Evolutionary conservation across 2,888 invertebrate genomes (phyloP).

Genomic region (Melikaiella ostensackeni): DNA sequence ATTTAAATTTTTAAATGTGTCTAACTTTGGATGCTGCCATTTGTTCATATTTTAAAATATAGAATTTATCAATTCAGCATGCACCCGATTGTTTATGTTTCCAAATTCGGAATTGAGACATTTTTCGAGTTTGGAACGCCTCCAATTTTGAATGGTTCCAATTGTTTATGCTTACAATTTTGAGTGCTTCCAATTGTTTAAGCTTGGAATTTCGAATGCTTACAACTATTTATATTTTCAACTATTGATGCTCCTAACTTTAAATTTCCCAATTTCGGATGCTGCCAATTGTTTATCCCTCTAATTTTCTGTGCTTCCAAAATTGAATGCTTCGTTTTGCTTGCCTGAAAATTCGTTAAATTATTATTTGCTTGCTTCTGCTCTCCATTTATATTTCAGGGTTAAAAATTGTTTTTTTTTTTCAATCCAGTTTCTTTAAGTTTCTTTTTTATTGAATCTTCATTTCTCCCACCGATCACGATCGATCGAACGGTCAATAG

Average conservation of each 20-base stretch:
- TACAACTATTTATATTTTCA: too few relatives aligned
- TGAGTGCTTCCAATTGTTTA: not conserved
- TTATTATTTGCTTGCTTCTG: too few relatives aligned
- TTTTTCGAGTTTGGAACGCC: too few relatives aligned
- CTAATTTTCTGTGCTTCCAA: not conserved
- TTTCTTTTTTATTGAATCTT: constrained; percentile 28
- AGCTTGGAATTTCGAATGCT: too few relatives aligned
- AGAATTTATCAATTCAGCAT: not conserved
- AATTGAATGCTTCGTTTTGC: not conserved
- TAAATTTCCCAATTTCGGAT: not conserved
- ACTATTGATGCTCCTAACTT: too few relatives aligned
- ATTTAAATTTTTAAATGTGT: too few relatives aligned
- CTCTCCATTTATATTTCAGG: too few relatives aligned
- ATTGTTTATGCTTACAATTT: too few relatives aligned
- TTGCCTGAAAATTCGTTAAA: too few relatives aligned
- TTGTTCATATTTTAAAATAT: not conserved
- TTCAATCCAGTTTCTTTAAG: not conserved
- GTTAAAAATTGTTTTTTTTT: too few relatives aligned
- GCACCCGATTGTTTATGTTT: not conserved
- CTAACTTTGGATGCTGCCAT: not conserved
- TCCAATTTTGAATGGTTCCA: too few relatives aligned
- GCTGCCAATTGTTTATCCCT: not conserved
- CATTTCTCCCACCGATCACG: not conserved
- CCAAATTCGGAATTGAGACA: too few relatives aligned
- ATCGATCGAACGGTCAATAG: constrained; percentile 35